phyloP scores from a whole-genome alignment of 2,113 vertebrate species.

The Raja brachyura region DNA sequence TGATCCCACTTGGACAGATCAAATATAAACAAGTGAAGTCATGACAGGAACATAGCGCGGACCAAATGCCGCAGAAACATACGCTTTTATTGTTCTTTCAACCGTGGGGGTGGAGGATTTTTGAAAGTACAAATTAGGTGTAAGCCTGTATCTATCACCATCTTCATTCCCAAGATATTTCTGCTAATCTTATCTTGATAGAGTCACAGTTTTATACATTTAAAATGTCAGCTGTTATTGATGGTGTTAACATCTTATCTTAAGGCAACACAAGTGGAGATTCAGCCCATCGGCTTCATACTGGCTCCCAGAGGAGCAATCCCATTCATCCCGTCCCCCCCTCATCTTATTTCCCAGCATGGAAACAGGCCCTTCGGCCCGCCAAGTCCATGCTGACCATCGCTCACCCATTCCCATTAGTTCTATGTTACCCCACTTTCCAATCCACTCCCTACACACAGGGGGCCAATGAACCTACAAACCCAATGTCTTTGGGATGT shows the following conservation, averaged over 20 bases:
- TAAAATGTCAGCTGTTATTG: not conserved
- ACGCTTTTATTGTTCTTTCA: not conserved
- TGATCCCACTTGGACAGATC: not conserved
- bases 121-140: not conserved
- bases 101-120: not conserved
- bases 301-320: too few relatives aligned
- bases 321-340: too few relatives aligned
- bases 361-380: too few relatives aligned
- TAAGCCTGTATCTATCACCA: not conserved
- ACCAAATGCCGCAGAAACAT: not conserved
- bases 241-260: not conserved
- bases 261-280: too few relatives aligned
- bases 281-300: too few relatives aligned
- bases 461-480: too few relatives aligned
- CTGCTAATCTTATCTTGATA: not conserved
- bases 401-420: too few relatives aligned
- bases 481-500: too few relatives aligned
- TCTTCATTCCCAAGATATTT: not conserved
- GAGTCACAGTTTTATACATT: not conserved
- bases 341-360: too few relatives aligned
- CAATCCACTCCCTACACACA: too few relatives aligned
- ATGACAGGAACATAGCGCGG: not conserved
- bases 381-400: too few relatives aligned
- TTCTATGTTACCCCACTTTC: too few relatives aligned
- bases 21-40: not conserved